A percentile compares a stretch with the other conserved stretches of the same genome.
phyloP scores from a whole-genome alignment of 2,113 vertebrate species.

The Pampusana beccarii region DNA sequence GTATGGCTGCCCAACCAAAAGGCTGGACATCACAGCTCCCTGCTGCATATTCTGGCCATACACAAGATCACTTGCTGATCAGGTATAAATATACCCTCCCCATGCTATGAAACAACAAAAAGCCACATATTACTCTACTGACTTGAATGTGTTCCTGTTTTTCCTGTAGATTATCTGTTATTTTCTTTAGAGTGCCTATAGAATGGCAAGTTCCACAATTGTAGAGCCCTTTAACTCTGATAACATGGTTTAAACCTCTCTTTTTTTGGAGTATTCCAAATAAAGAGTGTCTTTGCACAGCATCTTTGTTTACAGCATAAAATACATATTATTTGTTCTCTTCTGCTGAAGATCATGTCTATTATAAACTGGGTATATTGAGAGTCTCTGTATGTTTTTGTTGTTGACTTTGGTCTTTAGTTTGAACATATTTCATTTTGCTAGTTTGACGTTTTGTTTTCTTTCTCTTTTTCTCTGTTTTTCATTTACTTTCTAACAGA shows the following conservation, averaged over 20 bases:
- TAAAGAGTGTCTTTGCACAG: background rate
- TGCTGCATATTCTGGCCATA: background rate
- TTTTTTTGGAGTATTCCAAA: background rate
- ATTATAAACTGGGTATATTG: background rate
- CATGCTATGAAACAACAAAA: background rate
- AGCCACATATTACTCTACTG: background rate
- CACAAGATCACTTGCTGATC: background rate
- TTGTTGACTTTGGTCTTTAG: background rate
- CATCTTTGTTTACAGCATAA: background rate
- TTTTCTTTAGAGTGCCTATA: background rate
- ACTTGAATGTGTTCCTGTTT: background rate
- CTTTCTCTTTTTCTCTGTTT: background rate
- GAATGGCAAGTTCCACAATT: background rate
- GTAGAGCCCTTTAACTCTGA: background rate
- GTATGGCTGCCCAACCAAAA: background rate
- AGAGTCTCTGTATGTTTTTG: background rate
- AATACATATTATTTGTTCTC: background rate
- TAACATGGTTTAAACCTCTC: background rate
- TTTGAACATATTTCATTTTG: background rate
- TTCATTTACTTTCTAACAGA: constrained; percentile 73
- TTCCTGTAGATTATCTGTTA: background rate
- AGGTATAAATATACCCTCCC: background rate
- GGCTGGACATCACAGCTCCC: background rate
- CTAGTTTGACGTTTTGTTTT: background rate
- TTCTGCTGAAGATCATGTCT: background rate